Evolutionary conservation across 2,888 invertebrate genomes (phyloP).

Genomic region (Allygus modestus): DNA sequence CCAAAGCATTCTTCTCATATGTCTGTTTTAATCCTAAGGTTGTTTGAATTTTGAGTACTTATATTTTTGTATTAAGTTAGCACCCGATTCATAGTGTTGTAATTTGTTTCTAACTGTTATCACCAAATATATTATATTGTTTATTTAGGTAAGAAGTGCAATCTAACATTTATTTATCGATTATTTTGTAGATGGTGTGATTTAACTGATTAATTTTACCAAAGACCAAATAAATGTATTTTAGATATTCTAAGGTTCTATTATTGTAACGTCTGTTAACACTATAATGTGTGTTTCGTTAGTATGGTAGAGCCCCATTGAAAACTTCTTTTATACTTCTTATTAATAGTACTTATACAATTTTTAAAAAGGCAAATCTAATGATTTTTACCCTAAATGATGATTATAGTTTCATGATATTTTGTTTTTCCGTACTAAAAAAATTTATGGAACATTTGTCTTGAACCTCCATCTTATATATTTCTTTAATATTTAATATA

Average conservation of each 20-base stretch:
- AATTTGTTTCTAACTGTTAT: background rate
- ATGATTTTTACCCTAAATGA: no score
- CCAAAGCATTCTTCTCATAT: background rate
- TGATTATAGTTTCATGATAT: no score
- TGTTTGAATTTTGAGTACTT: slow-evolving; percentile 14
- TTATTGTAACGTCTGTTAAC: slow-evolving; percentile 10
- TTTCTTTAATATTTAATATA: no score
- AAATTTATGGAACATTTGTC: no score
- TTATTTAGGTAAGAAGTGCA: slow-evolving; percentile 13
- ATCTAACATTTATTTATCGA: slow-evolving; percentile 2
- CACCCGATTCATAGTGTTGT: background rate
- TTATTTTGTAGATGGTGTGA: slow-evolving; percentile 32
- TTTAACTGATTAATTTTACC: slow-evolving; percentile 25
- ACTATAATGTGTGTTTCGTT: background rate
- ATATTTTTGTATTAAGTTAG: slow-evolving; percentile 20
- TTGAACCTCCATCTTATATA: no score
- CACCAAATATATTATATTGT: background rate
- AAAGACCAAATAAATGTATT: slow-evolving; percentile 37
- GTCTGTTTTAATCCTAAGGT: background rate
- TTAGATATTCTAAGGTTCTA: slow-evolving; percentile 35
- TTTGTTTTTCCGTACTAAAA: no score
- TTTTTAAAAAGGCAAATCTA: no score
- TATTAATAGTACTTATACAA: no score
- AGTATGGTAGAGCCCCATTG: background rate
- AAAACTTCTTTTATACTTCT: background rate